These are phyloP conservation scores for Zaprionus gabonicus DNA, from an alignment of 1,140 invertebrate species.

Conservation along the genomic window DNA sequence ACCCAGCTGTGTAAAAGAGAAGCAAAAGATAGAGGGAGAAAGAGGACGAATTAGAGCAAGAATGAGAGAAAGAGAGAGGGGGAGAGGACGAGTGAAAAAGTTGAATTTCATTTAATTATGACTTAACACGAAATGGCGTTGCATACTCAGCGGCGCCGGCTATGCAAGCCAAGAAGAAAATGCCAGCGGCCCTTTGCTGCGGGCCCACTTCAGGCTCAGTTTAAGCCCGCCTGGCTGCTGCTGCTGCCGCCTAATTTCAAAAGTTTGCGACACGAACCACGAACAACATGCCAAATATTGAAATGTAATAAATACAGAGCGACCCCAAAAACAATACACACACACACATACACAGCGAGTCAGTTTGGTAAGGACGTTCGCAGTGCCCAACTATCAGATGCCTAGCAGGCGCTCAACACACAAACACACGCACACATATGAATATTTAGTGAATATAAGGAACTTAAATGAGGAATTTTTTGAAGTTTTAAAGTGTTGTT, in stretches of 20 bases:
- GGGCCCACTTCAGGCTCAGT: neutral
- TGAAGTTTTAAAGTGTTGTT: neutral
- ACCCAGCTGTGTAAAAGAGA: neutral
- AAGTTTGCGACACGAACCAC: constrained; percentile 61
- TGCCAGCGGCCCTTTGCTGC: constrained; percentile 11
- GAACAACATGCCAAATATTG: constrained; percentile 66
- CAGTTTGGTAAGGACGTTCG: neutral
- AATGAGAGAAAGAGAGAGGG: neutral
- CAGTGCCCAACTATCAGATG: constrained; percentile 7
- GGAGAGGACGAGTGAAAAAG: constrained; percentile 17
- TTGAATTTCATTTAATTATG: constrained; percentile 79
- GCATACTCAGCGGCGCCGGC: constrained; percentile 66
- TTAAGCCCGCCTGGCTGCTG: neutral
- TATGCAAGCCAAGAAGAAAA: constrained; percentile 56
- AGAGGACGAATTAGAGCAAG: neutral
- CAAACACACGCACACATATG: neutral
- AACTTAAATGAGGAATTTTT: neutral
- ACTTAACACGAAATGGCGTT: constrained; percentile 74
- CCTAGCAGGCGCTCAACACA: neutral
- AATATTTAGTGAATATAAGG: neutral
- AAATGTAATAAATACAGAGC: constrained; percentile 65
- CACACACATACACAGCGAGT: constrained; percentile 17
- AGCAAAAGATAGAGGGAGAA: neutral
- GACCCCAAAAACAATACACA: constrained; percentile 31
- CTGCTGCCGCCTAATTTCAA: constrained; percentile 42